A percentile compares a stretch with the other conserved stretches of the same genome.
phyloP scores from a whole-genome alignment of 2,888 invertebrate genomes.

The Euspilapteryx auroguttella region DNA sequence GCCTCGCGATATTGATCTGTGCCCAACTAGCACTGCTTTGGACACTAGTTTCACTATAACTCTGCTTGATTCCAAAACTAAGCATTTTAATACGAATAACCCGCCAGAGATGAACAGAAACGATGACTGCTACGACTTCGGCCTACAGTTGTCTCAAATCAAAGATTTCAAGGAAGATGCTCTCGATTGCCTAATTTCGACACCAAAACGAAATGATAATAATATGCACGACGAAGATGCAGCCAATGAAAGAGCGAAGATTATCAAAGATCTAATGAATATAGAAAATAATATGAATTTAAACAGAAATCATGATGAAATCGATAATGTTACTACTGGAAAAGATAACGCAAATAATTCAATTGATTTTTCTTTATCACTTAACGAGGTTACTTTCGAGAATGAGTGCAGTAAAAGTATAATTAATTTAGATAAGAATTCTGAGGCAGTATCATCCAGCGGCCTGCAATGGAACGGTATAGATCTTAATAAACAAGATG shows the following conservation, averaged over 20 bases:
- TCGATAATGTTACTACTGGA: background rate
- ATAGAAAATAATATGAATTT: constrained; percentile 35
- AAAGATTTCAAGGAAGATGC: constrained; percentile 39
- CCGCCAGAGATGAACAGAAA: constrained; percentile 15
- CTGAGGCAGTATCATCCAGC: constrained; percentile 13
- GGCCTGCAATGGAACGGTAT: constrained; percentile 20
- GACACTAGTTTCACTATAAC: constrained; percentile 45
- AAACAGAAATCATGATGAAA: background rate
- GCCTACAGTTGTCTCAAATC: constrained; percentile 30
- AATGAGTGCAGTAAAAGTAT: background rate
- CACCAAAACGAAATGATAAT: constrained; percentile 28
- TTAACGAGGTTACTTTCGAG: background rate
- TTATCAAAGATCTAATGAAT: constrained; percentile 47
- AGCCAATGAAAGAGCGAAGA: constrained; percentile 36
- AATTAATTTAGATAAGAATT: too few relatives aligned
- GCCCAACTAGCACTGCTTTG: constrained; percentile 34
- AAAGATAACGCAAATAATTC: background rate
- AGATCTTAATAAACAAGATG: constrained; percentile 16
- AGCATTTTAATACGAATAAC: too few relatives aligned
- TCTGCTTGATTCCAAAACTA: constrained; percentile 31
- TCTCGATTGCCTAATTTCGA: constrained; percentile 40
- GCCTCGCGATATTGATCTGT: constrained; percentile 33
- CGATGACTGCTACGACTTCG: constrained; percentile 45
- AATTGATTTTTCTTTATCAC: too few relatives aligned
- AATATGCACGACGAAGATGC: constrained; percentile 23